Conservation (phyloP, 2,888 invertebrate species). For the Oxycera nigricornis region DNA sequence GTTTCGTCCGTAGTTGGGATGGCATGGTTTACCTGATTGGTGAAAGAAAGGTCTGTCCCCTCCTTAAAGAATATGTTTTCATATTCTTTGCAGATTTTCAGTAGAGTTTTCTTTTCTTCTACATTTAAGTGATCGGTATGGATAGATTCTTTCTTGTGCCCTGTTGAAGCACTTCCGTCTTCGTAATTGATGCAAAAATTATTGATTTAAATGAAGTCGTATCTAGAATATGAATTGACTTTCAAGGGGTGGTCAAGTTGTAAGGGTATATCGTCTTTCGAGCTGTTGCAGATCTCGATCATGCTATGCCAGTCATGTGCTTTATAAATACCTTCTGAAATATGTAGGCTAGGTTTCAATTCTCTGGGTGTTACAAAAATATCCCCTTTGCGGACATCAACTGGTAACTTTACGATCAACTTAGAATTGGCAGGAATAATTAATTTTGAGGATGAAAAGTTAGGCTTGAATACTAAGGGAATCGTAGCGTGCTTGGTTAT, state of each 20-base stretch:
- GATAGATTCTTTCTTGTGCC: neutral
- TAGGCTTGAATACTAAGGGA: constrained; percentile 1
- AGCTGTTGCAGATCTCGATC: too few species aligned
- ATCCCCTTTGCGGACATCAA: neutral
- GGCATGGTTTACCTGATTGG: constrained; percentile 14
- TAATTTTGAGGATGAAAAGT: neutral
- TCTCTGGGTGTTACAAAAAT: neutral
- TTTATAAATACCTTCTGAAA: neutral
- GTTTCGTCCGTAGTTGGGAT: constrained; percentile 14
- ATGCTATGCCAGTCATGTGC: too few species aligned
- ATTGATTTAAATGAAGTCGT: neutral
- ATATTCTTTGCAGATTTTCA: constrained; percentile 12
- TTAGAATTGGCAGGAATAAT: neutral
- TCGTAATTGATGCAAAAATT: neutral
- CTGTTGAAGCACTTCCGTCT: neutral
- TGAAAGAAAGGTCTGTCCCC: neutral
- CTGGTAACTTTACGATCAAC: neutral
- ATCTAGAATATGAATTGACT: neutral
- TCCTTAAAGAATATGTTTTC: constrained; percentile 23
- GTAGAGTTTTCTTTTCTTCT: neutral
- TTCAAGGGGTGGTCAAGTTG: too few species aligned
- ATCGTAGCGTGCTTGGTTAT: constrained; percentile 24
- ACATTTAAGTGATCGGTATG: neutral
- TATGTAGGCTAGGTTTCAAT: neutral
- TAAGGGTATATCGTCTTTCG: too few species aligned